Conservation (phyloP, 2,888 invertebrate species). For the Dorcus parallelipipedus region DNA sequence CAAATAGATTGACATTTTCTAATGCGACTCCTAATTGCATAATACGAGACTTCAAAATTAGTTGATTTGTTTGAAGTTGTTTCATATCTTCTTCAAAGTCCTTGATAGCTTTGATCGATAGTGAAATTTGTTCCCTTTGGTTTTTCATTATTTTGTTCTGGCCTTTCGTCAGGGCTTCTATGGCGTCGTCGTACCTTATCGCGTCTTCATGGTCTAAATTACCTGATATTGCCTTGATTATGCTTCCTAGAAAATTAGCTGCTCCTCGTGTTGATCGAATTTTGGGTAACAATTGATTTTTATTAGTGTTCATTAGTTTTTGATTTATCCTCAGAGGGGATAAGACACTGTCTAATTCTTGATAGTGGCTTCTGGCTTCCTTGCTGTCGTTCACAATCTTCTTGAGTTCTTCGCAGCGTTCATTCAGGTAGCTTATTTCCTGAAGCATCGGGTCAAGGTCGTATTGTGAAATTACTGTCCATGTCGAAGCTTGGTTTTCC, state of each 20-base stretch:
- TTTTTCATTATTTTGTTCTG: neutral
- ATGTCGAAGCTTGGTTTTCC: neutral
- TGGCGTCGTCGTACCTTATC: neutral
- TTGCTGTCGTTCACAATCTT: neutral
- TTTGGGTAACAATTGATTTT: neutral
- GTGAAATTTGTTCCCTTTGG: too few relatives aligned
- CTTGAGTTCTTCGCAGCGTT: too few relatives aligned
- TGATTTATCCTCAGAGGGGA: neutral
- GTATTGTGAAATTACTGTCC: neutral
- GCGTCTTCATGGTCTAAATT: neutral
- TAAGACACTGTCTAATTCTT: neutral
- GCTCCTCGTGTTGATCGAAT: conserved; percentile 1
- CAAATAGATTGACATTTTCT: neutral
- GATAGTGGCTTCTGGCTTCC: neutral
- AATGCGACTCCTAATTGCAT: neutral
- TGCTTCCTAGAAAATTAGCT: neutral
- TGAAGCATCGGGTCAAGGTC: neutral
- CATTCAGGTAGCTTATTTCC: neutral
- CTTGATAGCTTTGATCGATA: too few relatives aligned
- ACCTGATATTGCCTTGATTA: conserved; percentile 3
- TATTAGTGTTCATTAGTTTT: too few relatives aligned
- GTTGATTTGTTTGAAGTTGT: too few relatives aligned
- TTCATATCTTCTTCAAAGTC: too few relatives aligned
- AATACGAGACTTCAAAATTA: too few relatives aligned
- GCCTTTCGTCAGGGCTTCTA: neutral